Base-by-base conservation (phyloP, 2,113 vertebrate species). In the Sakesphorus luctuosus region DNA sequence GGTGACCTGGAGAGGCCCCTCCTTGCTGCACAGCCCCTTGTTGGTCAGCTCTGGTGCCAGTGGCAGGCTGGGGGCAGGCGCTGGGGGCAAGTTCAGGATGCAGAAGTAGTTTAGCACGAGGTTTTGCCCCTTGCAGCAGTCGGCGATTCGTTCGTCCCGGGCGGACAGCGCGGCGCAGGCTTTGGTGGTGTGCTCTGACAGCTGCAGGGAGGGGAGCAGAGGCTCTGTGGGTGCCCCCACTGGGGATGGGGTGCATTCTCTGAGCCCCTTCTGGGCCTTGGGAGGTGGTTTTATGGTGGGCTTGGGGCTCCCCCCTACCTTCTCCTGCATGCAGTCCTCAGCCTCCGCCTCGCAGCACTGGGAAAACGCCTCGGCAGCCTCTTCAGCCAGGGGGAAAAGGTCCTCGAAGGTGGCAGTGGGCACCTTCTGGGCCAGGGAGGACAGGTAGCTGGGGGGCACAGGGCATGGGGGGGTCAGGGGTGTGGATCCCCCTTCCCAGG, bases 341-440 rank as follows among this genome's bases (percentile, higher is more conserved):
- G 93, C 84, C 43, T 79, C 2, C 0, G 97, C 97, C n/a, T 93
- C 89, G 1, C 98, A 98, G 87, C 97, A 98, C 67, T 96, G 97
- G 36, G 97, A 75, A 12, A 98, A 95, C 17, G 96, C 25, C 16
- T 94, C 66, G 0, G 96, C 95, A 3, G 97, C 61, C 0, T 91
- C 94, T 50, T 97, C 90, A 6, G 97, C 97, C 10, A 98, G 87
- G 8, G 96, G 91, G 23, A 94, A 53, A 31, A 98, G 66, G 31
- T 98, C 97, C 72, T 98, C 94, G 11, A 98, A 95, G 17, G 95
- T 74, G 49, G 97, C 97, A 3, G 40, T 29, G 6, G 97, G 98
- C 12, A n/a, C 63, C 92, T 97, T 98, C 72, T 98, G 98, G 4
- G 97, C 83, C 10, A 98, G 94, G 11, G 82, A 97, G 65, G 97